Evolutionary conservation across 2,797 vertebrate genomes (phyloP).

Genomic region (Labroides dimidiatus): DNA sequence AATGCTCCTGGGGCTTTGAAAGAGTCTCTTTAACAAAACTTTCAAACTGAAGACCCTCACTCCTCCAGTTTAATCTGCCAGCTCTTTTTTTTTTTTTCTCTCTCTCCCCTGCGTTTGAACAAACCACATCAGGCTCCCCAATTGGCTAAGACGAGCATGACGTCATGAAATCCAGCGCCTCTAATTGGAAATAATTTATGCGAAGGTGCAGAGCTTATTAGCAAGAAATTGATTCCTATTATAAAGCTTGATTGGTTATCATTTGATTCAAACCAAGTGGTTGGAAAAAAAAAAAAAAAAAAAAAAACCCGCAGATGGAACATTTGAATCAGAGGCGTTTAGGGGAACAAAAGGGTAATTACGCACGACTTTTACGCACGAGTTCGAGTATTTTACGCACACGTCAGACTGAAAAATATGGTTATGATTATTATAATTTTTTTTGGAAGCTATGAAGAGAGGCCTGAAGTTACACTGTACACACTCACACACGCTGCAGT

Average conservation of each 20-base stretch:
- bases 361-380: conserved; percentile 25
- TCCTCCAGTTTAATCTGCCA: no score
- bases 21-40: background rate
- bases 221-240: conserved; percentile 27
- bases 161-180: conserved; percentile 55
- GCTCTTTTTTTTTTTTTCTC: no score
- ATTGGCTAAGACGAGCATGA: conserved; percentile 64
- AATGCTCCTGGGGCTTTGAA: background rate
- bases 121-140: conserved; percentile 41
- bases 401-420: background rate
- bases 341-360: conserved; percentile 6
- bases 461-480: conserved; percentile 9
- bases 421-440: background rate
- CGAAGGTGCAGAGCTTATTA: conserved; percentile 37
- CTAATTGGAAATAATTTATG: conserved; percentile 57
- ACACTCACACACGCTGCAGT: no score
- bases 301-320: background rate
- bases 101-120: conserved; percentile 38
- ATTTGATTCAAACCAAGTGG: conserved; percentile 24
- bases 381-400: conserved; percentile 10
- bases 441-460: background rate
- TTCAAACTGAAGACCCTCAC: background rate
- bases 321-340: conserved; percentile 9
- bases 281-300: background rate
- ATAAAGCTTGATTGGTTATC: conserved; percentile 14